Evolutionary conservation across 2,888 invertebrate species (phyloP).

Genomic region (Trachelus troglodyta): DNA sequence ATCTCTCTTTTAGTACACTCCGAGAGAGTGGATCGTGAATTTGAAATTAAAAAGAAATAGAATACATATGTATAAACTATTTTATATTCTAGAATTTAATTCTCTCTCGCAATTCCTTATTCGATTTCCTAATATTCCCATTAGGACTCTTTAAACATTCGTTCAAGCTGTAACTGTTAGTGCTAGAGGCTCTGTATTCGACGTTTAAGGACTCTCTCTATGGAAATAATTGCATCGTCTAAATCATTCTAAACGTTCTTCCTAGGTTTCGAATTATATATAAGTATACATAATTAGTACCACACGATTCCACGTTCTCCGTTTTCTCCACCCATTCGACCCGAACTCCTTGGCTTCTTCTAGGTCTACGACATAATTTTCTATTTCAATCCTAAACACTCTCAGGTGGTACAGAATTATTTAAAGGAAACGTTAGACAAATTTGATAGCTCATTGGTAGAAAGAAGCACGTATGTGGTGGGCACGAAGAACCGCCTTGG

Average conservation of each 20-base stretch:
- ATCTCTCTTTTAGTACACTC: too few species aligned
- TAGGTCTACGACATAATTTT: not conserved
- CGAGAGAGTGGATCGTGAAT: too few species aligned
- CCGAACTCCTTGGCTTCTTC: not conserved
- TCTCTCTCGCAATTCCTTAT: not conserved
- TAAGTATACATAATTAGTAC: not conserved
- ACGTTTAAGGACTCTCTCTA: not conserved
- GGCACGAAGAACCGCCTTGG: slow-evolving; percentile 20
- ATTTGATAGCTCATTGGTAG: slow-evolving; percentile 1
- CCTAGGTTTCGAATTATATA: too few species aligned
- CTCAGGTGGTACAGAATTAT: slow-evolving; percentile 9
- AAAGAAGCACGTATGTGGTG: slow-evolving; percentile 18
- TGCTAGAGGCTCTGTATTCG: not conserved
- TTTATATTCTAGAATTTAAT: not conserved
- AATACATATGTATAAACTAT: too few species aligned
- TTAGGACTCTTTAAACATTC: not conserved
- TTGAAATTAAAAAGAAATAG: too few species aligned
- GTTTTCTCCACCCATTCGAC: not conserved
- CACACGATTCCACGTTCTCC: not conserved
- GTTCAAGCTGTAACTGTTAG: not conserved
- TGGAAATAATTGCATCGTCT: not conserved
- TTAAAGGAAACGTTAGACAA: slow-evolving; percentile 19
- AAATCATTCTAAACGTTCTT: not conserved
- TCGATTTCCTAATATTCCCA: not conserved
- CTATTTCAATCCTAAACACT: not conserved